phyloP scores from a whole-genome alignment of 2,888 invertebrate genomes.

The Cosmopolites sordidus region DNA sequence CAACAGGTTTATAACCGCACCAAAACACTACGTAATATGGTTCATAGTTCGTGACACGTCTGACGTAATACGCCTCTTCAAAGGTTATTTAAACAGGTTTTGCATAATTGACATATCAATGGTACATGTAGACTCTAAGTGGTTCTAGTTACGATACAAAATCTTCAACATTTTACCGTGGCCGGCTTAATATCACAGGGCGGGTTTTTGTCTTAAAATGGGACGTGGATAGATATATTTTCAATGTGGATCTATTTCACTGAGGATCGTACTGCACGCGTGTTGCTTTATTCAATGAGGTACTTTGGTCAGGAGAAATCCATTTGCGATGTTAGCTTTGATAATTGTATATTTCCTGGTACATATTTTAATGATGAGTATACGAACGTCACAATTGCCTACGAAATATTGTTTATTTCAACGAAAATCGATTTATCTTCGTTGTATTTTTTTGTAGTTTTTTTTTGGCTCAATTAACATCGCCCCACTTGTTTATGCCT shows the following conservation, averaged over 20 bases:
- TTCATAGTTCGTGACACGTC: slow-evolving; percentile 40
- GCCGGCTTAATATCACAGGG: slow-evolving; percentile 28
- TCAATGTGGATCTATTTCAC: slow-evolving; percentile 25
- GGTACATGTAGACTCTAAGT: slow-evolving; percentile 40
- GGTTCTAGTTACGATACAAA: slow-evolving; percentile 32
- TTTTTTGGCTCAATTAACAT: too few species aligned
- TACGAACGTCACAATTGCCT: too few species aligned
- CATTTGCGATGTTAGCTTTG: too few species aligned
- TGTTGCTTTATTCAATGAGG: too few species aligned
- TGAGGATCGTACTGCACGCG: too few species aligned
- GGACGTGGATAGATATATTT: slow-evolving; percentile 24
- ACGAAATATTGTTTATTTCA: too few species aligned
- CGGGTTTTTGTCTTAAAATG: slow-evolving; percentile 22
- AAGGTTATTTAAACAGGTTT: slow-evolving; percentile 41
- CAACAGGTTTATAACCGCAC: slow-evolving; percentile 18
- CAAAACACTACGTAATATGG: slow-evolving; percentile 25
- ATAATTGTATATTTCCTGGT: too few species aligned
- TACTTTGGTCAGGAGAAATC: too few species aligned
- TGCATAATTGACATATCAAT: slow-evolving; percentile 44
- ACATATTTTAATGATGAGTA: too few species aligned
- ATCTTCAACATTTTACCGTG: slow-evolving; percentile 29
- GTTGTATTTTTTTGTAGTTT: too few species aligned
- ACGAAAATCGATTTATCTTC: too few species aligned
- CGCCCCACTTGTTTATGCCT: too few species aligned
- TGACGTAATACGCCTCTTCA: slow-evolving; percentile 34